Conservation (phyloP, 2,113 vertebrate genomes). For the Megaceryle maxima region DNA sequence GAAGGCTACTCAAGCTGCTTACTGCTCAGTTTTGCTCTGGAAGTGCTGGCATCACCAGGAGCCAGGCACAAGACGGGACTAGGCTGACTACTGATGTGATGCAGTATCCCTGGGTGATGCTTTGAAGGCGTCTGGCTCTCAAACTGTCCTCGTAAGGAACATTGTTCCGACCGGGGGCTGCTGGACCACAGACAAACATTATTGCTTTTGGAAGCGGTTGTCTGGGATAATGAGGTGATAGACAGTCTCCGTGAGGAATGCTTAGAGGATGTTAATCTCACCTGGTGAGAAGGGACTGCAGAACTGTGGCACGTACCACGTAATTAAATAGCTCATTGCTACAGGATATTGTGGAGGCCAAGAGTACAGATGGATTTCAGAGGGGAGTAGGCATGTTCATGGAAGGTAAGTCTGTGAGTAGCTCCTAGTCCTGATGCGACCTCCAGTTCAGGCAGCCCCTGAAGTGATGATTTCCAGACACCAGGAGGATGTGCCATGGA, state of each 20-base stretch:
- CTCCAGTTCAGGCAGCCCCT: not conserved
- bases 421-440: constrained; percentile 11
- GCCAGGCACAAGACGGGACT: not conserved
- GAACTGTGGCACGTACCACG: not conserved
- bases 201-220: not conserved
- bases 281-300: constrained; percentile 25
- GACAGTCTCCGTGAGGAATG: constrained; percentile 11
- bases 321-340: constrained; percentile 33
- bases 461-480: not conserved
- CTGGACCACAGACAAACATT: constrained; percentile 31
- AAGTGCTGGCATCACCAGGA: not conserved
- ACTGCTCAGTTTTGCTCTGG: not conserved
- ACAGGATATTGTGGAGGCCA: constrained; percentile 23
- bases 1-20: not conserved
- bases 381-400: not conserved
- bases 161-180: not conserved
- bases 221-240: constrained; percentile 55
- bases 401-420: not conserved
- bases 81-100: not conserved
- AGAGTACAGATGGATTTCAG: not conserved
- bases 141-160: not conserved
- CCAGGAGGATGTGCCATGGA: not conserved
- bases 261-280: constrained; percentile 47
- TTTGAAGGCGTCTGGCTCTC: not conserved
- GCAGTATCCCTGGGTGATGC: not conserved